Percentiles rank a stretch among this genome's conserved stretches.
phyloP scores from a whole-genome alignment of 1,140 invertebrate genomes.

The Coelopa frigida region DNA sequence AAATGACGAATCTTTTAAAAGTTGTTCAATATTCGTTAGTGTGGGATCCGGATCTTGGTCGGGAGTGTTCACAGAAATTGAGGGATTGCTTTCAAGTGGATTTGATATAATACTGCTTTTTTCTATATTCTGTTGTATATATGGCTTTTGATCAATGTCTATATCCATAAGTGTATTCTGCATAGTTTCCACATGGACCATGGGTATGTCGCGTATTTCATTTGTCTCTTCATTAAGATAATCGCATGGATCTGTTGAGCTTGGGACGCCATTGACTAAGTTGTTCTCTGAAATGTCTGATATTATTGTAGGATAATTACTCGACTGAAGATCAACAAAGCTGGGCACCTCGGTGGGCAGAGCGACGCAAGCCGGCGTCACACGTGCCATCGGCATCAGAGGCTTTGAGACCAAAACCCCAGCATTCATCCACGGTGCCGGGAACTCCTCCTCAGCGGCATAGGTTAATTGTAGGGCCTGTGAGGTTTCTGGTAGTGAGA shows the following conservation, averaged over 20 bases:
- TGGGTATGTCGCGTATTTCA: no score
- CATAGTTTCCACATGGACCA: background rate
- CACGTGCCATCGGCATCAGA: constrained; percentile 33
- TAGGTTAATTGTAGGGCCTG: constrained; percentile 62
- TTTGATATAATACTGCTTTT: background rate
- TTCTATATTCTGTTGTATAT: background rate
- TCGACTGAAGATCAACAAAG: constrained; percentile 50
- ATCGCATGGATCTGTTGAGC: constrained; percentile 7
- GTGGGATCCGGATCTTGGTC: no score
- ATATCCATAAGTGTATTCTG: constrained; percentile 5
- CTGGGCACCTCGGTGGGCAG: constrained; percentile 66
- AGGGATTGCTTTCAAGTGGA: no score
- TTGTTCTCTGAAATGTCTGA: background rate
- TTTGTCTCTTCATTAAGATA: no score
- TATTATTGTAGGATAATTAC: constrained; percentile 10
- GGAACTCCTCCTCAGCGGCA: constrained; percentile 65
- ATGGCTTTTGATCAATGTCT: background rate
- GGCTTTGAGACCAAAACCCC: constrained; percentile 51
- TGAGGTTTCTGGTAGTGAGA: constrained; percentile 43
- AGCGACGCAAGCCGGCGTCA: constrained; percentile 42
- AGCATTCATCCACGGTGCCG: constrained; percentile 63
- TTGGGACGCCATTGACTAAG: background rate
- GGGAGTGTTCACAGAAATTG: no score
- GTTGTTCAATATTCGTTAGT: constrained; percentile 35
- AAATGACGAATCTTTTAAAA: constrained; percentile 30